phyloP scores from a whole-genome alignment of 1,140 invertebrate genomes.

The Cydia amplana region DNA sequence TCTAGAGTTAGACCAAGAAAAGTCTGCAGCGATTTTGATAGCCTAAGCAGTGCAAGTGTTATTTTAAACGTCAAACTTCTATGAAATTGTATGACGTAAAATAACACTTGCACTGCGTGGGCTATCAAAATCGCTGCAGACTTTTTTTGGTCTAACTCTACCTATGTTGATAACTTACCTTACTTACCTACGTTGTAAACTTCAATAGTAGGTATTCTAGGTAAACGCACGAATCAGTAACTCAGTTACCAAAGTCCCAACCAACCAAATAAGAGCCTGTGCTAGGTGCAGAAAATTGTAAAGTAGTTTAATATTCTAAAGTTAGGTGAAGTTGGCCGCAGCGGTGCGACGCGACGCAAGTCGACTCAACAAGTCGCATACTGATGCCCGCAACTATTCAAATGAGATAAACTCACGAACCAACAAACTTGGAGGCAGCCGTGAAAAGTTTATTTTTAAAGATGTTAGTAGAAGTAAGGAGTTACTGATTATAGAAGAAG shows the following conservation, averaged over 20 bases:
- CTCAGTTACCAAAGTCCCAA: not conserved
- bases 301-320: slow-evolving; percentile 12
- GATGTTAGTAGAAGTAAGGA: too few species aligned
- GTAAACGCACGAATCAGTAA: not conserved
- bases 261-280: not conserved
- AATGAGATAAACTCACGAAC: not conserved
- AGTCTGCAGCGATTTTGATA: too few species aligned
- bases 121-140: too few species aligned
- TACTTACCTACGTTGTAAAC: not conserved
- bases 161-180: too few species aligned
- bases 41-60: too few species aligned
- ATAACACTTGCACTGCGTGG: too few species aligned
- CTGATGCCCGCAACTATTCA: not conserved
- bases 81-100: too few species aligned
- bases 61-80: too few species aligned
- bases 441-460: not conserved
- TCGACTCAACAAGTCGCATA: not conserved
- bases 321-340: slow-evolving; percentile 6
- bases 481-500: too few species aligned
- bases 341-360: not conserved
- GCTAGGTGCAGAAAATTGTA: not conserved
- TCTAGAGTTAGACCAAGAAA: too few species aligned
- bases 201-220: too few species aligned
- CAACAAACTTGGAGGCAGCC: not conserved
- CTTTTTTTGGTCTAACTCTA: too few species aligned